These are phyloP conservation scores for Caenorhabditis uteleia DNA, from an alignment of 2,888 invertebrate genomes.

Conservation along the genomic window DNA sequence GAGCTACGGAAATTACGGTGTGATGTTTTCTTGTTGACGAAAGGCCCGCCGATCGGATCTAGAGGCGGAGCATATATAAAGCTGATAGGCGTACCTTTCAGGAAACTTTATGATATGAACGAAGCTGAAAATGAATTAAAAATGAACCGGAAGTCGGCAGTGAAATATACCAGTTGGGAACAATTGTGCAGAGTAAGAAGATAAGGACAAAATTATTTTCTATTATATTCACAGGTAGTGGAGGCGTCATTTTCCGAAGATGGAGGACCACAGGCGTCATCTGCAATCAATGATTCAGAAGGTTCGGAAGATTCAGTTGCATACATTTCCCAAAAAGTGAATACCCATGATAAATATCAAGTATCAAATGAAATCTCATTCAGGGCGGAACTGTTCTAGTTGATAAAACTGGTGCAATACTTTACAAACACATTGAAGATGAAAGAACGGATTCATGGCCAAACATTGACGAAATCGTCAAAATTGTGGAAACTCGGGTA, in stretches of 20 bases:
- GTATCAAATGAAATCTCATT: background rate
- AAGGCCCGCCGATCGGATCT: constrained; percentile 50
- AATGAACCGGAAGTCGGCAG: constrained; percentile 37
- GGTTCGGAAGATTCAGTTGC: constrained; percentile 22
- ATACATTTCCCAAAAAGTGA: constrained; percentile 26
- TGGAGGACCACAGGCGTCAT: background rate
- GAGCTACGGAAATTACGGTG: constrained; percentile 42
- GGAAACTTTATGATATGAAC: constrained; percentile 49
- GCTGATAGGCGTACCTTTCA: constrained; percentile 53
- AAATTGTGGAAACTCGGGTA: constrained; percentile 27
- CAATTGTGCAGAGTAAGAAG: constrained; percentile 34
- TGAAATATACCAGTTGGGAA: constrained; percentile 39
- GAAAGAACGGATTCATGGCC: constrained; percentile 39
- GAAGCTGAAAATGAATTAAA: constrained; percentile 47
- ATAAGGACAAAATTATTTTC: background rate
- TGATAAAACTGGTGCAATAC: constrained; percentile 40
- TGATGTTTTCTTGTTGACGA: constrained; percentile 51
- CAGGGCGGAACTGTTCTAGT: constrained; percentile 46
- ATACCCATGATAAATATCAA: background rate
- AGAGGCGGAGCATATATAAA: constrained; percentile 57
- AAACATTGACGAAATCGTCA: constrained; percentile 40
- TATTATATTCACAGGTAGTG: constrained; percentile 25
- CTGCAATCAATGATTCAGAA: constrained; percentile 12
- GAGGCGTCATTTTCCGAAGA: constrained; percentile 35
- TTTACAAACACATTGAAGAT: constrained; percentile 48